Percentiles rank a stretch among this genome's conserved stretches.
phyloP scores from a whole-genome alignment of 2,113 vertebrate species.

The Anseranas semipalmata region DNA sequence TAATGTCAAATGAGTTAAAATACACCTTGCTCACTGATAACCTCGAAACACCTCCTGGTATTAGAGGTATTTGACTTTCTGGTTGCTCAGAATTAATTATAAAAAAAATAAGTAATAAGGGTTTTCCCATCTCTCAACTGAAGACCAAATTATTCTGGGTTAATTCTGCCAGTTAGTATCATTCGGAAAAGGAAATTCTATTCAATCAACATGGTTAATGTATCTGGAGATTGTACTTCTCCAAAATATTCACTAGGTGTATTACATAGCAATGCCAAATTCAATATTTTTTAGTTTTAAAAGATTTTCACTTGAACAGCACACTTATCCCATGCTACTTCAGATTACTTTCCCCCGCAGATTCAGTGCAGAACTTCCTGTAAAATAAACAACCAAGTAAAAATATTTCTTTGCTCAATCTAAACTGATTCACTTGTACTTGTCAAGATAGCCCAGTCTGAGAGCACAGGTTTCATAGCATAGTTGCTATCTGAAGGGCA shows the following conservation, averaged over 20 bases:
- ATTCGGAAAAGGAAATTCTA: not conserved
- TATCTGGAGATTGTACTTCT: not conserved
- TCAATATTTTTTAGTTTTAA: not conserved
- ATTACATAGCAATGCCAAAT: not conserved
- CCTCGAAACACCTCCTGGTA: not conserved
- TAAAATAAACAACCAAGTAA: not conserved
- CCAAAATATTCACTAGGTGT: not conserved
- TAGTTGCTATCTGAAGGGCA: not conserved
- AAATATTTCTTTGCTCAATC: fast-evolving
- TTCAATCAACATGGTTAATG: not conserved
- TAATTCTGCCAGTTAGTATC: not conserved
- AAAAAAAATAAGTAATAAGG: not conserved
- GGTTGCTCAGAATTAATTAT: not conserved
- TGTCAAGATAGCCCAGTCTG: not conserved
- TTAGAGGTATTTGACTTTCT: not conserved
- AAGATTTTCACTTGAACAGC: not conserved
- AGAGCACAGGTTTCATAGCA: too few species aligned
- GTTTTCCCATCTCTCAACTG: not conserved
- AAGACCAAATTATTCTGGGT: not conserved
- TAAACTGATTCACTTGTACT: not conserved
- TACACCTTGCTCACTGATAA: not conserved
- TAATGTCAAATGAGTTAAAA: not conserved
- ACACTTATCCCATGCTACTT: not conserved
- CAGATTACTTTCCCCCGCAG: not conserved
- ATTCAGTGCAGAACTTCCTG: not conserved